A percentile compares a stretch with the other conserved stretches of the same genome.
Evolutionary conservation across 2,888 invertebrate species (phyloP).

Genomic region (Polyommatus icarus): DNA sequence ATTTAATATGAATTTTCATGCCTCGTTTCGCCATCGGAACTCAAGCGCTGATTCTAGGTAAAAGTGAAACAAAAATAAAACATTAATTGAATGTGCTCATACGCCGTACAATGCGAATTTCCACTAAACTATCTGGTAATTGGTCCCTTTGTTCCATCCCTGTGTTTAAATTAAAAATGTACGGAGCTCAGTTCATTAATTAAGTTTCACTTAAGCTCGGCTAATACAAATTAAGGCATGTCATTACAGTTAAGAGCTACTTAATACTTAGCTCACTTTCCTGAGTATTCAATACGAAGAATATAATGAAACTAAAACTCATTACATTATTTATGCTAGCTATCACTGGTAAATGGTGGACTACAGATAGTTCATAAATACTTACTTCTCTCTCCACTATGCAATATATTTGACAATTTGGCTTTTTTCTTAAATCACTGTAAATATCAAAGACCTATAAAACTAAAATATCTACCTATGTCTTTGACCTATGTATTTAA

Average conservation of each 20-base stretch:
- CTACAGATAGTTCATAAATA: background rate
- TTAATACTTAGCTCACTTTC: background rate
- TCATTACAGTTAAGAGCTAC: background rate
- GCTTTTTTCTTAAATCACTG: no score
- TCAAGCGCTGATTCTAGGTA: background rate
- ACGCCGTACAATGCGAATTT: background rate
- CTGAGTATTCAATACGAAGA: background rate
- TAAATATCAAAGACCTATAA: no score
- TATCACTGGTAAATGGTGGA: background rate
- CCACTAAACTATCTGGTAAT: background rate
- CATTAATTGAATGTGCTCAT: background rate
- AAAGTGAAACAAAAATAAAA: background rate
- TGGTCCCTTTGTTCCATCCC: background rate
- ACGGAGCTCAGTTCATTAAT: background rate
- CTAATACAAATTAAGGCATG: background rate
- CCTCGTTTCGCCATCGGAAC: no score
- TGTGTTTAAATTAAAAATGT: conserved; percentile 10
- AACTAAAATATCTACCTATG: no score
- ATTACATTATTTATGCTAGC: background rate
- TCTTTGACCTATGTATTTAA: background rate
- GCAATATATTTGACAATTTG: no score
- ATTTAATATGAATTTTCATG: no score
- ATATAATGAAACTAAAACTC: background rate
- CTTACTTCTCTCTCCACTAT: background rate
- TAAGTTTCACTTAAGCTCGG: conserved; percentile 21